These are phyloP conservation scores for Galerucella pusilla DNA, from an alignment of 2,888 invertebrate species.

Conservation along the genomic window DNA sequence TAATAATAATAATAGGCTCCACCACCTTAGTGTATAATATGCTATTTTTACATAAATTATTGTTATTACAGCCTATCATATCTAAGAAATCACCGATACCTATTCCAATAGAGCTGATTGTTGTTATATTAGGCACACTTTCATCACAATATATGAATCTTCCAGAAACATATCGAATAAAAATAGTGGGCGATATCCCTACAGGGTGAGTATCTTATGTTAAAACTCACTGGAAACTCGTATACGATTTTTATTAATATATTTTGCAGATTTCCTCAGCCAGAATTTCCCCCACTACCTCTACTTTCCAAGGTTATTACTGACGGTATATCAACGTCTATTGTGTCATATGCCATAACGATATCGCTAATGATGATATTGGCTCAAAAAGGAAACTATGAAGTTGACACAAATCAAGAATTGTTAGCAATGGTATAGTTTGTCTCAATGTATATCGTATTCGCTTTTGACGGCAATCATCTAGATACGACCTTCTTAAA, in stretches of 20 bases:
- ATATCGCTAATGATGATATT: conserved; percentile 82
- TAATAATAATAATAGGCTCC: no score
- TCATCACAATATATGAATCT: conserved; percentile 72
- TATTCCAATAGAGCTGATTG: conserved; percentile 79
- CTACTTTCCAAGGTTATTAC: conserved; percentile 69
- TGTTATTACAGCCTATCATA: conserved; percentile 67
- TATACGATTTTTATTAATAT: no score
- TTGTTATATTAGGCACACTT: conserved; percentile 75
- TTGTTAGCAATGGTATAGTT: conserved; percentile 71
- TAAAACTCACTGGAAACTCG: neutral
- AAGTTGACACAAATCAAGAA: conserved; percentile 79
- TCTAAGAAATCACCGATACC: conserved; percentile 74
- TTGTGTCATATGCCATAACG: conserved; percentile 79
- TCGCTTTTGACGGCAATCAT: neutral
- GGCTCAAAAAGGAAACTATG: conserved; percentile 76
- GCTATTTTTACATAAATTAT: neutral
- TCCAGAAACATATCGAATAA: conserved; percentile 67
- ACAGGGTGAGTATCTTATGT: conserved; percentile 67
- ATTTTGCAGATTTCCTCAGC: conserved; percentile 68
- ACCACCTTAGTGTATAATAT: no score
- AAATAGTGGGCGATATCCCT: conserved; percentile 76
- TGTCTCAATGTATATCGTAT: conserved; percentile 4
- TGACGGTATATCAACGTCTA: conserved; percentile 74
- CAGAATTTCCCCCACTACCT: conserved; percentile 69
- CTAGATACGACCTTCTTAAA: no score